Conservation (phyloP, 1,140 invertebrate genomes). For the Spodoptera litura region DNA sequence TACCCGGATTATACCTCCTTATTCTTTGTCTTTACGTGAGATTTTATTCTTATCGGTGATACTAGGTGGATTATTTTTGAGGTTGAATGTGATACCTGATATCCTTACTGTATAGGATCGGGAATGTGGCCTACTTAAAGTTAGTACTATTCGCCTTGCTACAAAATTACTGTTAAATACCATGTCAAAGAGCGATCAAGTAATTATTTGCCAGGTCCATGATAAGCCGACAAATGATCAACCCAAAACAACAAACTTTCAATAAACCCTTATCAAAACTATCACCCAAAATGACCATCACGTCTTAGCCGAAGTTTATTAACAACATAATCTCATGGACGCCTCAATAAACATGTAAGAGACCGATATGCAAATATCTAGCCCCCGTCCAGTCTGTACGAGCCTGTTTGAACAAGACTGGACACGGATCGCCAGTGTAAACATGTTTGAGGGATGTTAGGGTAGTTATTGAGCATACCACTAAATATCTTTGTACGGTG, state of each 20-base stretch:
- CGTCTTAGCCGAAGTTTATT: constrained; percentile 45
- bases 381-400: constrained; percentile 44
- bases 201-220: not conserved
- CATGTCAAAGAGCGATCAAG: not conserved
- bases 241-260: constrained; percentile 5
- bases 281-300: constrained; percentile 34
- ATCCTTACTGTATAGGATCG: too few species aligned
- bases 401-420: constrained; percentile 28
- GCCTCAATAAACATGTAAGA: constrained; percentile 53
- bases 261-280: constrained; percentile 23
- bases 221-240: not conserved
- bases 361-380: constrained; percentile 56
- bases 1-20: constrained; percentile 8
- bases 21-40: constrained; percentile 39
- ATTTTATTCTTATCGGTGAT: constrained; percentile 22
- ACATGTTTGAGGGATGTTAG: constrained; percentile 46
- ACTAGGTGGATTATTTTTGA: not conserved
- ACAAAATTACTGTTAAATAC: too few species aligned
- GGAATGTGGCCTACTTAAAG: too few species aligned
- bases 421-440: constrained; percentile 38
- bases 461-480: constrained; percentile 32
- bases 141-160: too few species aligned
- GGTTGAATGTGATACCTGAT: too few species aligned
- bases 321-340: constrained; percentile 49
- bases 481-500: constrained; percentile 26